phyloP scores from a whole-genome alignment of 92 coral and sea anemone genomes.

The Palythoa grandiflora region DNA sequence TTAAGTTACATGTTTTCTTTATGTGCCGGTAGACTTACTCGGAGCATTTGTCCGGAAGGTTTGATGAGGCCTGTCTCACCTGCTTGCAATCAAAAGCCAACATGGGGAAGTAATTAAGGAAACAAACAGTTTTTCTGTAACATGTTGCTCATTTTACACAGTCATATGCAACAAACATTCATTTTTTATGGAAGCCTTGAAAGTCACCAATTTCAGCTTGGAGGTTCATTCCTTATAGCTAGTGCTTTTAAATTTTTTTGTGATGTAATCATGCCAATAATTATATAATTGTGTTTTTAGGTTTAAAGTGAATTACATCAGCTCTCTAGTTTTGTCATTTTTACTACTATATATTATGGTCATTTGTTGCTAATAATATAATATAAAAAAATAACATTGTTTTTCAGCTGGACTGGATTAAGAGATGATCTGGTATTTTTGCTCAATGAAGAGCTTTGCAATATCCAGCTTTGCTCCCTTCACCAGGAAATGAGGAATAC shows the following conservation, averaged over 20 bases:
- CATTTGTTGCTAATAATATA: background rate
- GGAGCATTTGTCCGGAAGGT: constrained; percentile 49
- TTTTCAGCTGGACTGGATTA: constrained; percentile 48
- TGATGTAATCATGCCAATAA: background rate
- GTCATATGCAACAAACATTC: background rate
- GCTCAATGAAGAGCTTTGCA: constrained; percentile 50
- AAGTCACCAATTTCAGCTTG: background rate
- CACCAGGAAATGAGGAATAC: constrained; percentile 55
- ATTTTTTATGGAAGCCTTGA: background rate
- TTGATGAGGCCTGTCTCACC: constrained; percentile 48
- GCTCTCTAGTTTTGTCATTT: background rate
- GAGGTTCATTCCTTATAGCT: background rate
- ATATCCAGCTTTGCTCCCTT: constrained; percentile 53
- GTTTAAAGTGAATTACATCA: background rate
- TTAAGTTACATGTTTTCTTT: background rate
- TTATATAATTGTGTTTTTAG: background rate
- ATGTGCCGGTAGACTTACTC: constrained; percentile 28
- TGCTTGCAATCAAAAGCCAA: constrained; percentile 52
- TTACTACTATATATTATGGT: background rate
- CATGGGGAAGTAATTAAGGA: constrained; percentile 49
- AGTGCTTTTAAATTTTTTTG: background rate
- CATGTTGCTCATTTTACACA: background rate
- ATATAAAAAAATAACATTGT: background rate
- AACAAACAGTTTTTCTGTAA: background rate
- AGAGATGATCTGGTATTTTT: constrained; percentile 49